phyloP scores from a whole-genome alignment of 2,797 vertebrate genomes.

The Crotalus adamanteus region DNA sequence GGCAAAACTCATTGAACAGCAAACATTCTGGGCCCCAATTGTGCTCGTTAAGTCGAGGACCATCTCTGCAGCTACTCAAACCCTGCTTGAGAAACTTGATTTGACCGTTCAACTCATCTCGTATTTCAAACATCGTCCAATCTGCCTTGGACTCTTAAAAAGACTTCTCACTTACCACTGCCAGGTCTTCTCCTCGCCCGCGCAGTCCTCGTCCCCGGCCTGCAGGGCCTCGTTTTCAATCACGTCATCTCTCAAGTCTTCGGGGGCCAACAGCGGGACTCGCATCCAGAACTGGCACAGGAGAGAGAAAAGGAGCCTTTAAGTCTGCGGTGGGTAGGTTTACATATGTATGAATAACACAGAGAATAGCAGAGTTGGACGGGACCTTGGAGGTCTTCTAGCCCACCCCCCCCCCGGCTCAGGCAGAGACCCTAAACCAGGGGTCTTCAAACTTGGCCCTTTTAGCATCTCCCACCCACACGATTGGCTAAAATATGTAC shows the following conservation, averaged over 20 bases:
- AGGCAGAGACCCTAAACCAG: too few relatives aligned
- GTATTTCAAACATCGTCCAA: too few relatives aligned
- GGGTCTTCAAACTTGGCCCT: too few relatives aligned
- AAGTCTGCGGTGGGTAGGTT: too few relatives aligned
- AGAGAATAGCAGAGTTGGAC: neutral
- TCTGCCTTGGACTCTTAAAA: neutral
- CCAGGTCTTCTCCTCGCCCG: slow-evolving; percentile 89
- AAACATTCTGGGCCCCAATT: neutral
- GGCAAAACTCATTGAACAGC: neutral
- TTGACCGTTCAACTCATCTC: too few relatives aligned
- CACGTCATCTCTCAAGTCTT: slow-evolving; percentile 84
- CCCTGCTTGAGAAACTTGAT: neutral
- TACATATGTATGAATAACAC: neutral
- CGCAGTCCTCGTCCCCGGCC: slow-evolving; percentile 73
- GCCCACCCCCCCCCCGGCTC: too few relatives aligned
- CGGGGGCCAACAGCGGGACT: slow-evolving; percentile 81
- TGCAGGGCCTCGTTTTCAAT: slow-evolving; percentile 80
- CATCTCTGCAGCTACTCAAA: neutral
- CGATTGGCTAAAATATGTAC: too few relatives aligned
- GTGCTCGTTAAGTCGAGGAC: neutral
- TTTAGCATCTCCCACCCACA: too few relatives aligned
- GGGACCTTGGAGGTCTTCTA: neutral
- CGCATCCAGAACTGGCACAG: slow-evolving; percentile 85
- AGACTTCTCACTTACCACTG: slow-evolving; percentile 72
- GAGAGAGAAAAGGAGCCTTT: too few relatives aligned